Conservation (phyloP, 2,888 invertebrate species). For the Drosophila hamatofila region DNA sequence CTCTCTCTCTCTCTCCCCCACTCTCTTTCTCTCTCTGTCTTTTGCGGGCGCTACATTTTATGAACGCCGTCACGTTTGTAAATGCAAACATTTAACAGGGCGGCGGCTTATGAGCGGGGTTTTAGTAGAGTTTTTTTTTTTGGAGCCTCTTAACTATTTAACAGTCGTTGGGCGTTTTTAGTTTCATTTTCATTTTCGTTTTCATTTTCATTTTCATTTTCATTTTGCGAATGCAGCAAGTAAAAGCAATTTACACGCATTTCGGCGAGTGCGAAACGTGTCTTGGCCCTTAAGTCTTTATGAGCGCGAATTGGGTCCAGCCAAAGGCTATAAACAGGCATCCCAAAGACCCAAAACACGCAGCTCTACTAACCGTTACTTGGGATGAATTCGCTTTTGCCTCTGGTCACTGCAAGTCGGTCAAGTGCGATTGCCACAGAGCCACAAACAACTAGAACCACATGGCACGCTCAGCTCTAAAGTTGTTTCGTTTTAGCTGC, state of each 20-base stretch:
- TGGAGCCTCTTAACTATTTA: slow-evolving; percentile 60
- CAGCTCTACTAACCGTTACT: slow-evolving; percentile 2
- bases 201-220: slow-evolving; percentile 61
- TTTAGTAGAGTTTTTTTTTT: not conserved
- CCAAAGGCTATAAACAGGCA: slow-evolving; percentile 49
- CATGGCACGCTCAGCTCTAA: slow-evolving; percentile 9
- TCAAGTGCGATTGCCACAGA: slow-evolving; percentile 41
- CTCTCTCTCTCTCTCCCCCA: not conserved
- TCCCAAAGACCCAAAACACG: slow-evolving; percentile 5
- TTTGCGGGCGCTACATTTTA: slow-evolving; percentile 41
- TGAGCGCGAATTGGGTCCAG: slow-evolving; percentile 53
- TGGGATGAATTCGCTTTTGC: slow-evolving; percentile 28
- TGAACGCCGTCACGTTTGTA: slow-evolving; percentile 62
- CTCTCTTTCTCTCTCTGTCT: too few species aligned
- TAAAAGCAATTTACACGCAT: slow-evolving; percentile 75
- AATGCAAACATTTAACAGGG: slow-evolving; percentile 66
- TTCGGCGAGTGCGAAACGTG: slow-evolving; percentile 69
- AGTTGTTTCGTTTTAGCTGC: slow-evolving; percentile 31
- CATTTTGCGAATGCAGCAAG: slow-evolving; percentile 55
- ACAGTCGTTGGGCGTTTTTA: slow-evolving; percentile 64
- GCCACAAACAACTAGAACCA: not conserved
- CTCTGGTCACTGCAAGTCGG: slow-evolving; percentile 58
- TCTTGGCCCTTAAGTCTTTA: slow-evolving; percentile 66
- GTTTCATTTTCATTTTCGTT: slow-evolving; percentile 48
- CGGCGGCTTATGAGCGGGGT: not conserved